Conservation (phyloP, 2,888 invertebrate species). For the Mechanitis messenoides region DNA sequence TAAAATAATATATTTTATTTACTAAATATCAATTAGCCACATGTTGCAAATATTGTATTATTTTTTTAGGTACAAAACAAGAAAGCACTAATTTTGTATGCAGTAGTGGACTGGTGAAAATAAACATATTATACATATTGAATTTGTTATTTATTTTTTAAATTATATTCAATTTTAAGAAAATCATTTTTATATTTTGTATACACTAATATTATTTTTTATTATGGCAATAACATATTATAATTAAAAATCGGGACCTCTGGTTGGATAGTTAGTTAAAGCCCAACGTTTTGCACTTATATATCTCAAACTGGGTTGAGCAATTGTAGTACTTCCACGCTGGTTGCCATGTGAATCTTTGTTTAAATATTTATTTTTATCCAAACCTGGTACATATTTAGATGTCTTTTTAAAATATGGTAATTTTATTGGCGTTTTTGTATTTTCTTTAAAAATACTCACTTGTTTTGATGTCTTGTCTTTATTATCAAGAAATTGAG, state of each 20-base stretch:
- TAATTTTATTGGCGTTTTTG: slow-evolving; percentile 13
- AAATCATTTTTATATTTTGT: too few species aligned
- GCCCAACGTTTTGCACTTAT: slow-evolving; percentile 52
- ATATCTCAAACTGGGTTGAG: slow-evolving; percentile 12
- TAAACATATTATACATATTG: slow-evolving; percentile 47
- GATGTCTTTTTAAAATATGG: slow-evolving; percentile 2
- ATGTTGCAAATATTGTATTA: slow-evolving; percentile 37
- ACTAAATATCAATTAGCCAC: slow-evolving; percentile 19
- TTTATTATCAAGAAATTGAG: slow-evolving; percentile 27
- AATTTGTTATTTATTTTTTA: slow-evolving; percentile 31
- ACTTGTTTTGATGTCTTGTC: slow-evolving; percentile 17
- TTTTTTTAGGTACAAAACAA: slow-evolving; percentile 56
- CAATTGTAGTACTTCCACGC: slow-evolving; percentile 6
- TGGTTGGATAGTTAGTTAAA: slow-evolving; percentile 41
- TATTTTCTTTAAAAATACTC: slow-evolving; percentile 15
- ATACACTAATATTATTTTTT: too few species aligned
- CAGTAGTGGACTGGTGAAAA: slow-evolving; percentile 56
- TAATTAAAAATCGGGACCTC: slow-evolving; percentile 59
- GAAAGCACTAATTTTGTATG: slow-evolving; percentile 57
- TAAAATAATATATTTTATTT: slow-evolving; percentile 32
- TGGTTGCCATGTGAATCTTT: slow-evolving; percentile 7
- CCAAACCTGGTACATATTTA: background rate
- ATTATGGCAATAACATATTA: too few species aligned
- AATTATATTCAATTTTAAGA: background rate
- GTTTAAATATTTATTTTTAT: slow-evolving; percentile 1